Evolutionary conservation across 2,888 invertebrate genomes (phyloP), one percentile per base, ranked within the genome.

Genomic region (Tyria jacobaeae): DNA sequence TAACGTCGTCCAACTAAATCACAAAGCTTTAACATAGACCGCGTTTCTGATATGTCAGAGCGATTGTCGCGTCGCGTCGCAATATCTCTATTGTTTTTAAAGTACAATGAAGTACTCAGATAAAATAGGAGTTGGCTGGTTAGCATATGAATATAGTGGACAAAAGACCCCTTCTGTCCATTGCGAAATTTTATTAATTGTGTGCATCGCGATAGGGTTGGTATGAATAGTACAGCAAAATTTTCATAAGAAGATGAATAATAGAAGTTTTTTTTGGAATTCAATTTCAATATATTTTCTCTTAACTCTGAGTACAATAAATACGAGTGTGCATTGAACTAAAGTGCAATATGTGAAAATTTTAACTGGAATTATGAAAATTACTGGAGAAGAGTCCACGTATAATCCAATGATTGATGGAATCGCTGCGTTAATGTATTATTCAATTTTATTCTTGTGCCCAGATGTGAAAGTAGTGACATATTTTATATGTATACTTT

Each of bases 141-240:
- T 92, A 89, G 90, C 91, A 91, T 90, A 91, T 91, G 89, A 91
- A 92, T 91, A 90, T 88, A 88, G 79, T 88, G 90, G 88, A 91
- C 91, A 90, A 90, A 87, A 85, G 86, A 84, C 82, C 85, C 86
- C 85, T 83, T 79, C 80, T 81, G 84, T 79, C 81, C 85, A 82
- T 80, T 75, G 84, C 82, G 83, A 86, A 86, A 85, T 90, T 89
- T 88, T 89, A 90, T 91, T 90, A 90, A 89, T 89, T 87, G 86
- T 71, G 66, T 71, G 66, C 74, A 70, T 70, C 64, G 73, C 60
- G 59, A 73, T 74, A 74, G 79, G 80, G 79, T 58, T 73, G 73
- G 47, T 62, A 59, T 68, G 64, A 58, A 61, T 64, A 61, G 17
- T 59, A 48, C 41, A 12, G 58, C 64, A 66, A 60, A 67, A 66